Conservation (phyloP, 1,140 invertebrate genomes). For the Planococcus citri region DNA sequence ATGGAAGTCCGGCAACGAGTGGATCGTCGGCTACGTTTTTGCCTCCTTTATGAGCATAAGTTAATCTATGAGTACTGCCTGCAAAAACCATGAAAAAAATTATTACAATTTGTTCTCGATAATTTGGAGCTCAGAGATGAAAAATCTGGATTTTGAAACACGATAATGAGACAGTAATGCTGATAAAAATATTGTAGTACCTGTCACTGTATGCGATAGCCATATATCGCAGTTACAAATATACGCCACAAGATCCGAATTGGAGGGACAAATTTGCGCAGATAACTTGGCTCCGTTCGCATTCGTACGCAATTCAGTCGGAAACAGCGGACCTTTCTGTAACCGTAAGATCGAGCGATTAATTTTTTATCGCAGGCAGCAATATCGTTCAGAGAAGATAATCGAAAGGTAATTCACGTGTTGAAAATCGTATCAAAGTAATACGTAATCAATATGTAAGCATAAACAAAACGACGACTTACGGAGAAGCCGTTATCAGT, state of each 20-base stretch:
- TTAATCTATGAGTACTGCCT: conserved; percentile 49
- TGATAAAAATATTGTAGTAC: conserved; percentile 33
- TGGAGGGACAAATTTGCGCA: conserved; percentile 81
- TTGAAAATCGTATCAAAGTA: neutral
- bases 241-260: conserved; percentile 75
- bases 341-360: conserved; percentile 28
- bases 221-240: conserved; percentile 84
- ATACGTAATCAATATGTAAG: neutral
- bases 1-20: conserved; percentile 78
- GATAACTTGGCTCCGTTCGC: conserved; percentile 58
- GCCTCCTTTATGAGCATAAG: conserved; percentile 66
- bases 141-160: neutral
- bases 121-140: no score
- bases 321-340: conserved; percentile 53
- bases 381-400: no score
- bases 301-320: conserved; percentile 53
- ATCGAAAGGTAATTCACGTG: neutral
- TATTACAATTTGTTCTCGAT: conserved; percentile 23
- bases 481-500: conserved; percentile 57
- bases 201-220: conserved; percentile 64
- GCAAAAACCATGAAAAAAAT: conserved; percentile 22
- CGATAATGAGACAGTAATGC: neutral
- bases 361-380: neutral
- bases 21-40: conserved; percentile 65
- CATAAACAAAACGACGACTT: conserved; percentile 26